phyloP scores from a whole-genome alignment of 2,797 vertebrate species.

The Trachurus trachurus region DNA sequence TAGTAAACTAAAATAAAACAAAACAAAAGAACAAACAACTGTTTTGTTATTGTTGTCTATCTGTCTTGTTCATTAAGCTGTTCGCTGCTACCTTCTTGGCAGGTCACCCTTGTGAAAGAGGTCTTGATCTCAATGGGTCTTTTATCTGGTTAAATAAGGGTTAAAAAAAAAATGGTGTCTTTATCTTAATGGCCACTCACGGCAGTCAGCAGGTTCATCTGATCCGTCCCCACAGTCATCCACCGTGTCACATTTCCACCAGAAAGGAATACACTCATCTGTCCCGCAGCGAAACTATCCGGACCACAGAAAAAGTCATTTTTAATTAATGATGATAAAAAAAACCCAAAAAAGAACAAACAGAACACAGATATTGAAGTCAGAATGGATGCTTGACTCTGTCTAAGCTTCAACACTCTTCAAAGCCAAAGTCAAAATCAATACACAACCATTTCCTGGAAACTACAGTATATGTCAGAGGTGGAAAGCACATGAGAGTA shows the following conservation, averaged over 20 bases:
- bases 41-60: too few relatives aligned
- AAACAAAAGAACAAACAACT: too few relatives aligned
- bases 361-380: conserved; percentile 35
- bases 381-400: conserved; percentile 27
- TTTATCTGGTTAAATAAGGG: too few relatives aligned
- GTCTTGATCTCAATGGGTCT: too few relatives aligned
- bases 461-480: conserved; percentile 26
- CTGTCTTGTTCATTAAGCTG: too few relatives aligned
- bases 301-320: neutral
- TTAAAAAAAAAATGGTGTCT: neutral
- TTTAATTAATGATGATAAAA: too few relatives aligned
- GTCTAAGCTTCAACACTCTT: conserved; percentile 49
- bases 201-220: conserved; percentile 95
- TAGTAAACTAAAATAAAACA: too few relatives aligned
- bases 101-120: too few relatives aligned
- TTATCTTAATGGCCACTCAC: conserved; percentile 83
- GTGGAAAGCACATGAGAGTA: conserved; percentile 31
- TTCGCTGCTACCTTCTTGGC: too few relatives aligned
- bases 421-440: conserved; percentile 66
- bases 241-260: conserved; percentile 99
- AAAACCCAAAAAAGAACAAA: conserved; percentile 12
- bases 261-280: conserved; percentile 99
- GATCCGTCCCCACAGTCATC: conserved; percentile 98
- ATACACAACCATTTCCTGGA: conserved; percentile 41
- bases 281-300: conserved; percentile 96